Base-by-base conservation (phyloP, 2,797 vertebrate species). In the Myotis pilosus region DNA sequence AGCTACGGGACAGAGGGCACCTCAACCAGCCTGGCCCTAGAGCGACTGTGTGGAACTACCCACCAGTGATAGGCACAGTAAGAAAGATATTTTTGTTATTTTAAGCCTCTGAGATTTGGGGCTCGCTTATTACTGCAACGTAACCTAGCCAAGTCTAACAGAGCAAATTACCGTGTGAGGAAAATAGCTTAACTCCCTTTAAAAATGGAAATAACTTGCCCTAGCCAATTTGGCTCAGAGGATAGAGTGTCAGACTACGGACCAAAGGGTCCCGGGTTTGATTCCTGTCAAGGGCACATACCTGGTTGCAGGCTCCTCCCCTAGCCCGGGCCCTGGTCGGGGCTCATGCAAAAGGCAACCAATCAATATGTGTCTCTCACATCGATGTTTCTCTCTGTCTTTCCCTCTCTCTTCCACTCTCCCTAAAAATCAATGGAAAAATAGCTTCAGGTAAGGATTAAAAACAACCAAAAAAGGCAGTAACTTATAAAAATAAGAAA, bases 201-300 rank as follows among this genome's bases (percentile, higher is more conserved):
- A 75, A 64, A 95, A 49, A 69, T 8, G 51, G 75, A 94, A 94
- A 88, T 49, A 94, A 88, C 64, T 66, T 30, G 64, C n/a, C n/a
- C 64, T 4, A 8, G 64, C 16, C 64, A 33, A 19, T 64, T 64
- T 64, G 62, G 62, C 30, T 64, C 62, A n/a, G 6, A 16, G 60
- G 28, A 30, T n/a, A n/a, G 60, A 64, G 60, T 64, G 30, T n/a
- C 62, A n/a, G 62, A 15, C 62, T n/a, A 15, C 3, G 15, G 62
- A n/a, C 28, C 60, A 30, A 62, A 16, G 13, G 60, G 60, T 6
- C 13, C 5, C 13, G 28, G 60, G 60, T 62, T 62, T 15, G 28
- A 62, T 62, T 62, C 60, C 60, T 16, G 28, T 64, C 62, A 64
- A 64, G 62, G 28, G 30, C 62, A n/a, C 62, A 9, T 33, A 66